Percentiles rank a stretch among this genome's conserved stretches.
phyloP scores from a whole-genome alignment of 2,113 vertebrate genomes.

The Pitta sordida region DNA sequence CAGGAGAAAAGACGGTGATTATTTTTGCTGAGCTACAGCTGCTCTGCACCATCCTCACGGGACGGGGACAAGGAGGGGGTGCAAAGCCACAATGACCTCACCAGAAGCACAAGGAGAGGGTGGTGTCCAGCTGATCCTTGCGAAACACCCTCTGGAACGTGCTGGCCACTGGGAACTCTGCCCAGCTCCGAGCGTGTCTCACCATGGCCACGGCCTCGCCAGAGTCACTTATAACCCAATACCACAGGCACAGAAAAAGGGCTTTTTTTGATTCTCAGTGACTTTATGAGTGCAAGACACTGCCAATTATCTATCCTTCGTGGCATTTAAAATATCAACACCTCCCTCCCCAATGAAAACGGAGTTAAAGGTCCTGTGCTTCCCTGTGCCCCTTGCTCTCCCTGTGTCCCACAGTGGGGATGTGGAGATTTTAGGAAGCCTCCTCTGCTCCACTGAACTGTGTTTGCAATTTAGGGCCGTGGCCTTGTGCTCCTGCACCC shows the following conservation, averaged over 20 bases:
- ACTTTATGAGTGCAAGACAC: neutral
- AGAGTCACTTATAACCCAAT: neutral
- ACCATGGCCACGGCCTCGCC: too few relatives aligned
- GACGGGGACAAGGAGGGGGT: neutral
- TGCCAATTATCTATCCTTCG: neutral
- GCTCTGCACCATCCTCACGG: neutral
- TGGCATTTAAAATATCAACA: neutral
- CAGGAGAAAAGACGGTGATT: rapidly evolving
- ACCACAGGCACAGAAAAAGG: neutral
- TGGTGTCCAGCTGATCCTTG: neutral
- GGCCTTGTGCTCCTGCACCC: neutral
- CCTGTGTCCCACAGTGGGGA: rapidly evolving
- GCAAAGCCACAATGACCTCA: conserved; percentile 5
- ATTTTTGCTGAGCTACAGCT: neutral
- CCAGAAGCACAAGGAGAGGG: neutral
- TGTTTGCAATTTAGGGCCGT: neutral
- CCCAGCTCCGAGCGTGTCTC: neutral
- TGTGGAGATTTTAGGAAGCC: neutral
- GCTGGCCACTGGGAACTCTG: neutral
- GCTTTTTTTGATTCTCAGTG: neutral
- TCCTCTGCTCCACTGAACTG: neutral
- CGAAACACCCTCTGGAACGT: neutral
- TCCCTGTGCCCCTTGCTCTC: neutral
- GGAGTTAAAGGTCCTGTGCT: neutral
- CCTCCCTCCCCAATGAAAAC: conserved; percentile 8